Percentiles rank a stretch among this genome's conserved stretches.
phyloP scores from a whole-genome alignment of 2,113 vertebrate species.

The Pristiophorus japonicus region DNA sequence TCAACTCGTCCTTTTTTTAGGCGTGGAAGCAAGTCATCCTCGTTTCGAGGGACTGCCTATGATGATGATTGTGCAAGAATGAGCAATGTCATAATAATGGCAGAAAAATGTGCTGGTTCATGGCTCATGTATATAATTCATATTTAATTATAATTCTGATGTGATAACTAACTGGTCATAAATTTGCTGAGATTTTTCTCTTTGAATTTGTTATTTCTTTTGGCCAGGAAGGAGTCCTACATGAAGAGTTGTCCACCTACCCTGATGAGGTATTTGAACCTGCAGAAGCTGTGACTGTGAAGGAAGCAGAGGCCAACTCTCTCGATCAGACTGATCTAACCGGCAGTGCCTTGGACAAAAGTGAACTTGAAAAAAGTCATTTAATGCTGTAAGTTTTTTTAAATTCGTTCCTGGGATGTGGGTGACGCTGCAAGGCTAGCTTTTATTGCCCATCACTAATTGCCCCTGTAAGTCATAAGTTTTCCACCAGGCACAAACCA shows the following conservation, averaged over 20 bases:
- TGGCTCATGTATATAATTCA: not conserved
- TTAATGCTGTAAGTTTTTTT: slow-evolving; percentile 90
- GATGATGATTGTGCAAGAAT: not conserved
- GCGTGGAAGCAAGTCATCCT: no score
- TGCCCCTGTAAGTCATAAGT: slow-evolving; percentile 76
- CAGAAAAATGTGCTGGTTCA: not conserved
- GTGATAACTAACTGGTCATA: not conserved
- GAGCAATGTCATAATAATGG: not conserved
- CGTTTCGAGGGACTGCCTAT: no score
- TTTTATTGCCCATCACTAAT: no score
- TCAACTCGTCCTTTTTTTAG: no score
- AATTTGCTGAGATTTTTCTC: not conserved
- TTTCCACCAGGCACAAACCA: no score
- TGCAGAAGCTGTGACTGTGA: slow-evolving; percentile 71
- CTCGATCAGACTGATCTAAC: slow-evolving; percentile 75
- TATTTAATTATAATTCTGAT: not conserved
- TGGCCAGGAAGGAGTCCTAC: slow-evolving; percentile 80
- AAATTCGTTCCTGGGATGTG: no score
- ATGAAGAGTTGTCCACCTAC: slow-evolving; percentile 85
- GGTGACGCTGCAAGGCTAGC: no score
- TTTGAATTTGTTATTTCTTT: slow-evolving; percentile 40
- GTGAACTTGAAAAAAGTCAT: slow-evolving; percentile 85
- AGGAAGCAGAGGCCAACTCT: slow-evolving; percentile 68
- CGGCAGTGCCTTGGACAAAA: slow-evolving; percentile 85
- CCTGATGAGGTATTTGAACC: slow-evolving; percentile 89